Evolutionary conservation across 2,113 vertebrate genomes (phyloP), one percentile per base, ranked within the genome.

Genomic region (Isurus oxyrinchus): DNA sequence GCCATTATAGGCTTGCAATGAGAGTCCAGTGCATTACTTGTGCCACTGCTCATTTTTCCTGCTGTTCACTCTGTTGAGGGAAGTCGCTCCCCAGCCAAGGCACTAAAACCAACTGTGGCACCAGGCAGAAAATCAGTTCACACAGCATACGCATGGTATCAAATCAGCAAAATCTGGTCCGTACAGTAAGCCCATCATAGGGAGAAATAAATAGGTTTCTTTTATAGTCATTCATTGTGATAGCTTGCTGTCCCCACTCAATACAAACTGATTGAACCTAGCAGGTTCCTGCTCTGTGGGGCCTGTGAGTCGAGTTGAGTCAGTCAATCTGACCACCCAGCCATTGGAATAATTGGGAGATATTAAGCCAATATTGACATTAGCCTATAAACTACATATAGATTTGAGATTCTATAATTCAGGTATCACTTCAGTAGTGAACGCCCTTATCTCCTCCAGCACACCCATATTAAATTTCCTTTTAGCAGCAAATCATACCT

Each of bases 401-500:
- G 4, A 84, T 84, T 44, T 44, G n/a, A 23, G 40, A 49, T 23
- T 44, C 40, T 84, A 6, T 44, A 7, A 23, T 84, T 16, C 40
- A 44, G 40, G 21, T 40, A 84, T 49, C 40, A 84, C 81, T 61
- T 19, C 61, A n/a, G 31, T 59, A 35, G 13, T 5, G 5, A 91
- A n/a, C 14, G 19, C 27, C 8, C 27, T 59, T 14, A 35, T 91
- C n/a, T 6, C 5, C 19, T 3, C n/a, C 5, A 19, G 8, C 55
- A 31, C 27, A 69, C 53, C 53, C 21, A 95, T 31, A 53, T 7
- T 13, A 40, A 53, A 25, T 14, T 53, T 95, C 27, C 21, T 40
- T 27, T 31, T 19, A 72, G 40, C 40, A 95, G 67, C 49, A 95
- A 95, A 72, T 44, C n/a, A 66, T 97, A 99, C 98, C 98, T 99